Conservation (phyloP, 2,888 invertebrate species). For the Crematogaster levior region DNA sequence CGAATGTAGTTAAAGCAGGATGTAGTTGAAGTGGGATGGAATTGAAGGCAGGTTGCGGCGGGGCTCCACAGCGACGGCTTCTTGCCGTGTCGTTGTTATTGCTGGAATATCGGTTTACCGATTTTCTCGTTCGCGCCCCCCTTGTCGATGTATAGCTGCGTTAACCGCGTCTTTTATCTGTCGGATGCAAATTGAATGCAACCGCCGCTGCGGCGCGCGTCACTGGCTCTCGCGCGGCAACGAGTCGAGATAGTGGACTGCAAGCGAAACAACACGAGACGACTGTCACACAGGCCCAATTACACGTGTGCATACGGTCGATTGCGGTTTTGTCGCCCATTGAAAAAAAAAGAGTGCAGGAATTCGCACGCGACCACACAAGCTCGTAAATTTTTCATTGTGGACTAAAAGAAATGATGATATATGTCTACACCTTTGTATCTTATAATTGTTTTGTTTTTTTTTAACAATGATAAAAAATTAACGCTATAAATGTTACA, state of each 20-base stretch:
- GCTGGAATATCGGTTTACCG: slow-evolving; percentile 62
- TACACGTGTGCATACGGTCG: slow-evolving; percentile 68
- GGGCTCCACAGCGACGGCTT: slow-evolving; percentile 49
- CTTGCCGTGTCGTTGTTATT: slow-evolving; percentile 53
- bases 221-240: slow-evolving; percentile 6
- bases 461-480: neutral
- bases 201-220: slow-evolving; percentile 29
- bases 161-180: slow-evolving; percentile 75
- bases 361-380: slow-evolving; percentile 30
- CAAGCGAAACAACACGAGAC: slow-evolving; percentile 57
- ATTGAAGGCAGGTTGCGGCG: slow-evolving; percentile 61
- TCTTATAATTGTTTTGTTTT: slow-evolving; percentile 36
- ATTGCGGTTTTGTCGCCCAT: slow-evolving; percentile 59
- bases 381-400: slow-evolving; percentile 41
- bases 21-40: slow-evolving; percentile 45
- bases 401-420: neutral
- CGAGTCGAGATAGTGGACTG: slow-evolving; percentile 29
- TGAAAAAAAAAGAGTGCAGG: neutral
- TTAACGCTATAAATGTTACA: neutral
- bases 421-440: neutral
- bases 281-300: slow-evolving; percentile 64
- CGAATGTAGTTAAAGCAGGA: slow-evolving; percentile 47
- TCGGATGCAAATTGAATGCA: slow-evolving; percentile 77
- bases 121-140: slow-evolving; percentile 69
- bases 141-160: slow-evolving; percentile 38